Conservation (phyloP, 2,888 invertebrate genomes). For the Dicranocentrus wangi region DNA sequence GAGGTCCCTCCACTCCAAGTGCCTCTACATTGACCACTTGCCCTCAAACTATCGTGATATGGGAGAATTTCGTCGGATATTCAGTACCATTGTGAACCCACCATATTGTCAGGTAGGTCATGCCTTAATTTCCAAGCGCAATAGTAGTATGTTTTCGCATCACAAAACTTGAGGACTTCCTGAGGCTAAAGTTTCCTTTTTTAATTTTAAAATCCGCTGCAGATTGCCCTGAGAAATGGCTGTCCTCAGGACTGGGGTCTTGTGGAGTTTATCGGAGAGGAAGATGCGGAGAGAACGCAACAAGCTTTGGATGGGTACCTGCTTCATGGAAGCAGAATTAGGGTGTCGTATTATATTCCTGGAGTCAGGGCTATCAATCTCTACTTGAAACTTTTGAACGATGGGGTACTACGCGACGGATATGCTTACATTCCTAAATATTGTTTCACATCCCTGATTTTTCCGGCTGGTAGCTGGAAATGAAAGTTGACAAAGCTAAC, state of each 20-base stretch:
- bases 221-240: slow-evolving; percentile 77
- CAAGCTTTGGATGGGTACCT: slow-evolving; percentile 74
- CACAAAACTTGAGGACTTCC: too few relatives aligned
- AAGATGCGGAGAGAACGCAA: slow-evolving; percentile 76
- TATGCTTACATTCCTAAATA: neutral
- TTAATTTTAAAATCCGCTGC: too few relatives aligned
- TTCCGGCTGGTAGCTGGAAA: too few relatives aligned
- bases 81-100: slow-evolving; percentile 76
- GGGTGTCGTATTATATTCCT: slow-evolving; percentile 77
- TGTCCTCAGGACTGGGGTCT: slow-evolving; percentile 77
- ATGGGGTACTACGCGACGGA: slow-evolving; percentile 74
- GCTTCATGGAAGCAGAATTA: slow-evolving; percentile 75
- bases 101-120: slow-evolving; percentile 78
- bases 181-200: neutral
- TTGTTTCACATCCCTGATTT: too few relatives aligned
- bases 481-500: neutral
- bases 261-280: slow-evolving; percentile 76
- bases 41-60: slow-evolving; percentile 77
- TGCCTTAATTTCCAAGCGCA: too few relatives aligned
- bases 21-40: slow-evolving; percentile 77
- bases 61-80: slow-evolving; percentile 77
- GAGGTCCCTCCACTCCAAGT: slow-evolving; percentile 77
- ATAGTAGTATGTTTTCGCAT: too few relatives aligned
- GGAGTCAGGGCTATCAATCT: slow-evolving; percentile 77
- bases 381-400: slow-evolving; percentile 76